phyloP scores from a whole-genome alignment of 2,888 invertebrate genomes.

The Bombylius discolor region DNA sequence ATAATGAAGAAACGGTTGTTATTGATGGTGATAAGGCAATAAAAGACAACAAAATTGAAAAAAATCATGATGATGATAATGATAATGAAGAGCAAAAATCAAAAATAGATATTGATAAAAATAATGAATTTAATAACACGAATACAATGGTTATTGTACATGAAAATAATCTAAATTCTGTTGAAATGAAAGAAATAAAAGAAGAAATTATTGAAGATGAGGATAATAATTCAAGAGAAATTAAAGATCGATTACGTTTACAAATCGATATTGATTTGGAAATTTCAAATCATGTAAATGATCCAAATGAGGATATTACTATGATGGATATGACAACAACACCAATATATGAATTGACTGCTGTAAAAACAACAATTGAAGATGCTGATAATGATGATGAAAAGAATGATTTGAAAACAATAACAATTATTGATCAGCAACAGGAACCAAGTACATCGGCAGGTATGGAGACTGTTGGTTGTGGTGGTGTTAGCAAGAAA shows the following conservation, averaged over 20 bases:
- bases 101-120: neutral
- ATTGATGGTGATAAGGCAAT: neutral
- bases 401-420: neutral
- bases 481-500: neutral
- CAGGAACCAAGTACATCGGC: no score
- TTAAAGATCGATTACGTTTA: neutral
- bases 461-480: no score
- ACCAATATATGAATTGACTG: neutral
- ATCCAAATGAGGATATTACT: neutral
- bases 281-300: neutral
- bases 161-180: neutral
- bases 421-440: no score
- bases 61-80: neutral
- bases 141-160: no score
- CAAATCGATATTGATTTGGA: slow-evolving; percentile 7
- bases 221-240: neutral
- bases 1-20: neutral
- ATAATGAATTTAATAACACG: no score
- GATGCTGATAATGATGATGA: neutral
- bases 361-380: neutral
- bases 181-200: slow-evolving; percentile 6
- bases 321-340: neutral
- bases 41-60: neutral
- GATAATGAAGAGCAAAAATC: neutral
- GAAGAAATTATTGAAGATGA: slow-evolving; percentile 4